phyloP scores from a whole-genome alignment of 2,797 vertebrate genomes.

The Tinamus major region DNA sequence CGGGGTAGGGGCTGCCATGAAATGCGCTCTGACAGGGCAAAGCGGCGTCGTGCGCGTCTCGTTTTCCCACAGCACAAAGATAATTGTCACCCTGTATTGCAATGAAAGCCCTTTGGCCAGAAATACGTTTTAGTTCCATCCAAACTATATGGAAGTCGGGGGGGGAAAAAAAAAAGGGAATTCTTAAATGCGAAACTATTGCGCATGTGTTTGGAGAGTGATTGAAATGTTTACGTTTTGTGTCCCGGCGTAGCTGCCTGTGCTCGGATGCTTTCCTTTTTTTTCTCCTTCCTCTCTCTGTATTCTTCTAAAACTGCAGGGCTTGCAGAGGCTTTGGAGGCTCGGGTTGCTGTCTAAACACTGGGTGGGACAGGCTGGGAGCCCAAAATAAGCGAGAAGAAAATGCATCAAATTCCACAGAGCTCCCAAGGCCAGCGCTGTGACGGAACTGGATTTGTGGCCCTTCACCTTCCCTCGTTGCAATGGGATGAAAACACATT shows the following conservation, averaged over 20 bases:
- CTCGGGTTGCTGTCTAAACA: constrained; percentile 75
- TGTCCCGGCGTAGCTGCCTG: constrained; percentile 22
- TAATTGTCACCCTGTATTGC: constrained; percentile 54
- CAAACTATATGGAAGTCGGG: constrained; percentile 1
- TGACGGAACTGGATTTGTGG: not conserved
- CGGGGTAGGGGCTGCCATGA: constrained; percentile 11
- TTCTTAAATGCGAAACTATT: constrained; percentile 32
- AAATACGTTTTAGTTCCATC: constrained; percentile 46
- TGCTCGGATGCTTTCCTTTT: not conserved
- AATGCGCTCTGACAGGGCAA: constrained; percentile 47
- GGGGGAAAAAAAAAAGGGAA: not conserved
- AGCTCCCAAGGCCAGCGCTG: constrained; percentile 4
- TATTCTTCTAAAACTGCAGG: constrained; percentile 54
- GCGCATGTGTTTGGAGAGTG: constrained; percentile 31
- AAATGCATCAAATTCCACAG: constrained; percentile 59
- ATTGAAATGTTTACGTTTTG: constrained; percentile 33
- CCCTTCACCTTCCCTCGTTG: not conserved
- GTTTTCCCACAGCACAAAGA: constrained; percentile 12
- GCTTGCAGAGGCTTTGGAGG: constrained; percentile 42
- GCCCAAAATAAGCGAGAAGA: constrained; percentile 69
- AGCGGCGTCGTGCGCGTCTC: constrained; percentile 22
- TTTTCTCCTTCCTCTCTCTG: constrained; percentile 19
- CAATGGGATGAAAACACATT: not conserved
- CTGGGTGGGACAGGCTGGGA: constrained; percentile 59
- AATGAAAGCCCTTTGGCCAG: not conserved